Evolutionary conservation across 2,113 vertebrate genomes (phyloP), one percentile per base, ranked within the genome.

Genomic region (Oryzias celebensis): DNA sequence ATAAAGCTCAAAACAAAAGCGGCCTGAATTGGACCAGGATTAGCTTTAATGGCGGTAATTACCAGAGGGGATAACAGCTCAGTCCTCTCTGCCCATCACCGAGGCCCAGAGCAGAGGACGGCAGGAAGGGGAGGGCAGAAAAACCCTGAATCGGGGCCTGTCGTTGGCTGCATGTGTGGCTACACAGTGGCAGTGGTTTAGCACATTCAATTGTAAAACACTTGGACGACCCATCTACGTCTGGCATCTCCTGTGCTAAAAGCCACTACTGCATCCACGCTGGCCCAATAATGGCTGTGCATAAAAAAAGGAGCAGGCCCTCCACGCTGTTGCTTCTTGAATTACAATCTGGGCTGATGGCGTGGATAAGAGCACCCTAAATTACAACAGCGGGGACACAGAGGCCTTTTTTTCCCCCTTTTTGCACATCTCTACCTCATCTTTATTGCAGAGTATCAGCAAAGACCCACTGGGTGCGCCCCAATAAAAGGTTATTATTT

Each of bases 191-290:
- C 75, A 75, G 74, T 52, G 76, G 83, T 90, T 80, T 85, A 86
- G 84, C 84, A 88, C 92, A 94, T 92, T 94, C 83, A 90, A 86
- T 93, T 94, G 92, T 90, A 86, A 93, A 93, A 92, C 89, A 89
- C 87, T 89, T 92, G 91, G 90, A 90, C 84, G 77, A 92, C 82
- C 86, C 88, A 80, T 91, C 88, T 75, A 17, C 77, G 86, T 85
- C 86, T 89, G 82, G 80, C 88, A 90, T 90, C 89, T 80, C 75
- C 82, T 91, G 90, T 85, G 85, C 90, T 91, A 91, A 92, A 91
- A 90, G 84, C 90, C 81, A 86, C 85, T 88, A 86, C 81, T 84
- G 82, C 81, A 88, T 91, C 88, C 36, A 81, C 84, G 80, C 89
- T 87, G 85, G 86, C 89, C 76, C 90, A 87, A 86, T 91, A 89